Evolutionary conservation across 2,888 invertebrate species (phyloP), one percentile per base, ranked within the genome.

Genomic region (Vesta saturnalis): DNA sequence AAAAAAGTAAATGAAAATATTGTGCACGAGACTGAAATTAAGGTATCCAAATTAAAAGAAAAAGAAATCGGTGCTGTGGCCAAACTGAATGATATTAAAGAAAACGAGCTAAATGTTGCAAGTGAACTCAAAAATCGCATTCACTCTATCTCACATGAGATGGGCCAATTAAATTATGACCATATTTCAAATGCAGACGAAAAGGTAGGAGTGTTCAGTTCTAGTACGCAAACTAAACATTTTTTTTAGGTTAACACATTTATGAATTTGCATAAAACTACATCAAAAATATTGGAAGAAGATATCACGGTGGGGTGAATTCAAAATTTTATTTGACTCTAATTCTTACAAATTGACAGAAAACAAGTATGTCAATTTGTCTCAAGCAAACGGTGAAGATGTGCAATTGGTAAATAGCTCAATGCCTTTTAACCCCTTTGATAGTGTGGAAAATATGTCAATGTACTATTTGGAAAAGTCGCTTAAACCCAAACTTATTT

Each of bases 231-330:
- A 21, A 3, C 6, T 19, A 46, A 5, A 16, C 15, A 4, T 19
- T 4, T 54, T n/a, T 76, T 77, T 23, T 78, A 90, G 89, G 87
- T 90, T 0, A 78, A 80, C 15, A 85, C 85, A 8, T 90, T 89
- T 75, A 83, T 89, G 78, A 85, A 86, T 68, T 83, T 89, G 10
- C 89, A 90, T 69, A 85, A 85, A 63, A 87, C 87, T 74, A 86
- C 89, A 0, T 82, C 89, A 3, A 87, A 87, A 75, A 78, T 90
- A 3, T 80, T 90, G 56, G 84, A 86, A 5, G 87, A 88, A 64
- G 85, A n/a, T 89, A 2, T 85, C 87, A 2, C 87, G 86, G 77
- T 89, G 87, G 85, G 89, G 88, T 21, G 86, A 87, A 4, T 85
- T 85, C 1, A 83, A 86, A 19, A 85, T 87, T 18, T 82, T 86